Percentiles rank a stretch among this genome's conserved stretches.
phyloP scores from a whole-genome alignment of 2,888 invertebrate species.

The Bombyx huttoni region DNA sequence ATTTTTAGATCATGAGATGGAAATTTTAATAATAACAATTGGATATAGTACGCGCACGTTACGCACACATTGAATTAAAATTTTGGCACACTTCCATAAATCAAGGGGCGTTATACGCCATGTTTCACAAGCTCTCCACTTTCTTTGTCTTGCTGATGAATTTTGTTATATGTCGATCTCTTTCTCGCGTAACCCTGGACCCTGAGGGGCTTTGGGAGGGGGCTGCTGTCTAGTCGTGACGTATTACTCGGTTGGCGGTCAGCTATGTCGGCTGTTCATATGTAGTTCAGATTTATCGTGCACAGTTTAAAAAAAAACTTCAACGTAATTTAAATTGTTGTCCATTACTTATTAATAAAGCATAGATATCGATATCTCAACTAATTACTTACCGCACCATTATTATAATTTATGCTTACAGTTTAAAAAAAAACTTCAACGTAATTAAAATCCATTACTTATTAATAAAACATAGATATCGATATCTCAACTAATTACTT shows the following conservation, averaged over 20 bases:
- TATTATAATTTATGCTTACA: conserved; percentile 62
- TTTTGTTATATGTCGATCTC: conserved; percentile 43
- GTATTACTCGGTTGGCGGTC: conserved; percentile 63
- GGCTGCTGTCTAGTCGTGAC: conserved; percentile 69
- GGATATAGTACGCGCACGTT: neutral
- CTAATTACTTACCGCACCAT: conserved; percentile 57
- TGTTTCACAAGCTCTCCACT: conserved; percentile 60
- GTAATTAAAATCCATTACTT: neutral
- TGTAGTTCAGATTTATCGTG: conserved; percentile 24
- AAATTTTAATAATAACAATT: neutral
- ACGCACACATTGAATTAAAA: conserved; percentile 65
- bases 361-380: conserved; percentile 7
- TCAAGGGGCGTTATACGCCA: conserved; percentile 74
- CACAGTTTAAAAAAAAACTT: conserved; percentile 14
- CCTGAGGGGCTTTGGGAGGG: conserved; percentile 42
- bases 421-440: too few relatives aligned
- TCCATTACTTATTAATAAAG: neutral
- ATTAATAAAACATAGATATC: neutral
- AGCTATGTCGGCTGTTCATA: conserved; percentile 45
- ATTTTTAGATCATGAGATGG: too few relatives aligned
- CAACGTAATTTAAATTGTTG: too few relatives aligned
- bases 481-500: conserved; percentile 46
- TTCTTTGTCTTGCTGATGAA: conserved; percentile 47
- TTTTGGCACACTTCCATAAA: conserved; percentile 70
- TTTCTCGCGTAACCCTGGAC: conserved; percentile 46